Evolutionary conservation across 2,888 invertebrate species (phyloP), one percentile per base, ranked within the genome.

Genomic region (Heliconius aoede): DNA sequence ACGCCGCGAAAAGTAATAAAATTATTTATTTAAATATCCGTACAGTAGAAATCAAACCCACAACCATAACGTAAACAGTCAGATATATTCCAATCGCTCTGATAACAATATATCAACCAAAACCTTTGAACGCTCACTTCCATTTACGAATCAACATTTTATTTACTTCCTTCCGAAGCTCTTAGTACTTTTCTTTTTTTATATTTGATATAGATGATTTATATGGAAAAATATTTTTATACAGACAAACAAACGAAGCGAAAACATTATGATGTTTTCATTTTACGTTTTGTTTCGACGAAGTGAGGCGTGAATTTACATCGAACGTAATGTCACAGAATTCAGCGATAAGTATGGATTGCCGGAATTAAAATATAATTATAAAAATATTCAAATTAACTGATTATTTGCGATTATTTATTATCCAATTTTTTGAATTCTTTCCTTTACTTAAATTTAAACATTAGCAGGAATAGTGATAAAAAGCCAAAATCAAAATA

Each of bases 51-150:
- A 15, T 26, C 60, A 1, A 60, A 24, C 13, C 60, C 1, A 60
- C 15, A 26, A 24, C 11, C 55, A 11, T 11, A n/a, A 13, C 11
- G 58, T 13, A n/a, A 13, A n/a, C 58, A 60, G 13, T 26, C 58
- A 60, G 1, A 60, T 11, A n/a, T 24, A 15, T 28, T 8, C n/a
- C 9, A 60, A 15, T 26, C 26, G 18, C 26, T 15, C 15, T 26
- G 26, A 1, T 9, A 32, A 64, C 3, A 30, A 32, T 18, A 36
- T 58, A 46, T 73, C 46, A 36, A 21, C 61, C 15, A 3, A 58
- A 51, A 40, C 73, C 65, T 58, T 36, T 36, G 65, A 73, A 58
- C 64, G 28, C 36, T 58, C 36, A 15, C 58, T 67, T 73, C 36
- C 36, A 7, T 26, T 36, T 67, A 58, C 58, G 26, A 58, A 28